These are phyloP conservation scores for Papilio protenor DNA, from an alignment of 2,888 invertebrate species.

Conservation along the genomic window DNA sequence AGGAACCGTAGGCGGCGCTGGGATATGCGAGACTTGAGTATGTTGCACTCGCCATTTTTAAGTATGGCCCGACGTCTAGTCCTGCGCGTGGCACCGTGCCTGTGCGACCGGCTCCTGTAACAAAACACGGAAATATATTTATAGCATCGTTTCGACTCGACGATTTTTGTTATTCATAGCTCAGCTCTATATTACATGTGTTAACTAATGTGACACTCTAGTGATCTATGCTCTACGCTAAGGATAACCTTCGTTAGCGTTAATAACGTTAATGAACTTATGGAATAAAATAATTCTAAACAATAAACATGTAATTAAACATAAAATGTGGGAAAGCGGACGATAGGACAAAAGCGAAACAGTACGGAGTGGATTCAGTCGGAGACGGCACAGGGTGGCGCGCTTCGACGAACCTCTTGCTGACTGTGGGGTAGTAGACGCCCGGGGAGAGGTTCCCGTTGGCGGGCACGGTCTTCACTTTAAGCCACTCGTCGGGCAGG, in stretches of 20 bases:
- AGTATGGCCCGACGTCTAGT: slow-evolving; percentile 93
- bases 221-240: slow-evolving; percentile 51
- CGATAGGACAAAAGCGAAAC: slow-evolving; percentile 74
- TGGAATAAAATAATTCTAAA: slow-evolving; percentile 61
- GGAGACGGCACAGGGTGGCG: slow-evolving; percentile 72
- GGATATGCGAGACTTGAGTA: slow-evolving; percentile 94
- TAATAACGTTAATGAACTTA: slow-evolving; percentile 71
- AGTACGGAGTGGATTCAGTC: slow-evolving; percentile 70
- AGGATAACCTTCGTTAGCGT: slow-evolving; percentile 72
- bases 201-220: slow-evolving; percentile 71
- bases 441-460: slow-evolving; percentile 81
- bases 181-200: slow-evolving; percentile 59
- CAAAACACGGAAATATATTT: slow-evolving; percentile 60
- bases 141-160: slow-evolving; percentile 58
- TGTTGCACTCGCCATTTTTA: slow-evolving; percentile 98
- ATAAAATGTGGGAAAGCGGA: slow-evolving; percentile 54
- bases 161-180: slow-evolving; percentile 59
- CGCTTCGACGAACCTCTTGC: slow-evolving; percentile 80
- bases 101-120: slow-evolving; percentile 87
- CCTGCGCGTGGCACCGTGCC: slow-evolving; percentile 87
- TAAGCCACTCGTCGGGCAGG: slow-evolving; percentile 80
- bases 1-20: slow-evolving; percentile 90
- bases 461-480: slow-evolving; percentile 72
- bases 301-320: slow-evolving; percentile 55
- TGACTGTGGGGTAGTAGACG: slow-evolving; percentile 79